Conservation (phyloP, 1,140 invertebrate genomes). For the Hesperophylax magnus region DNA sequence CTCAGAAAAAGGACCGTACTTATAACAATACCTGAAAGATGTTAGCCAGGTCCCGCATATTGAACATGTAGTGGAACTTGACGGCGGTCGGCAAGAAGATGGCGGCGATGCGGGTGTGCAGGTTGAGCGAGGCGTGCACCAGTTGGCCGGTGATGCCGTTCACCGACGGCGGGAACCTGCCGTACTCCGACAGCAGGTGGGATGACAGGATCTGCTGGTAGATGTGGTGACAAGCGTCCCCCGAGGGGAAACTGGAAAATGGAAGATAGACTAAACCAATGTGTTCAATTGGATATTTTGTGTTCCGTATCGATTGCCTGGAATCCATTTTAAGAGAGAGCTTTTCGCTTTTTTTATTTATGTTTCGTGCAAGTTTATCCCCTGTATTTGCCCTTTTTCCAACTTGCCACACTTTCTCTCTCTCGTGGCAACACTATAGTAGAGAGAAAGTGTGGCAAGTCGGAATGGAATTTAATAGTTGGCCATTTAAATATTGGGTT, state of each 20-base stretch:
- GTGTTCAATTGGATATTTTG: too few species aligned
- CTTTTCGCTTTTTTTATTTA: too few species aligned
- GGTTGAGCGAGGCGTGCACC: slow-evolving; percentile 79
- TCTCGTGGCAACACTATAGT: too few species aligned
- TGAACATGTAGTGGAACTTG: slow-evolving; percentile 97
- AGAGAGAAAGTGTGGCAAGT: too few species aligned
- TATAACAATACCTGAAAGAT: slow-evolving; percentile 79
- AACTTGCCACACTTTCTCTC: too few species aligned
- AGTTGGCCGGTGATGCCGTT: slow-evolving; percentile 74
- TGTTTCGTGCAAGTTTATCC: too few species aligned
- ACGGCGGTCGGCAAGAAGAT: slow-evolving; percentile 92
- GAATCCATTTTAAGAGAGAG: too few species aligned
- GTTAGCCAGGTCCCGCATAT: slow-evolving; percentile 92
- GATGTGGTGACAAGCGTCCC: slow-evolving; percentile 87
- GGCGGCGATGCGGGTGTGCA: slow-evolving; percentile 84
- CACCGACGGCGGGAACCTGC: slow-evolving; percentile 78
- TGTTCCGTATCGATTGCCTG: too few species aligned
- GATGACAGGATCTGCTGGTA: slow-evolving; percentile 87
- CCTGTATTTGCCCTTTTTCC: too few species aligned
- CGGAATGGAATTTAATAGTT: too few species aligned
- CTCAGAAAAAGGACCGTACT: neutral
- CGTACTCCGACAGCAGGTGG: slow-evolving; percentile 78
- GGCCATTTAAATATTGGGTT: too few species aligned
- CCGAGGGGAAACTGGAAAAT: slow-evolving; percentile 81
- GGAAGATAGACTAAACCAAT: too few species aligned